phyloP scores from a whole-genome alignment of 2,888 invertebrate species.

The Lycaena phlaeas region DNA sequence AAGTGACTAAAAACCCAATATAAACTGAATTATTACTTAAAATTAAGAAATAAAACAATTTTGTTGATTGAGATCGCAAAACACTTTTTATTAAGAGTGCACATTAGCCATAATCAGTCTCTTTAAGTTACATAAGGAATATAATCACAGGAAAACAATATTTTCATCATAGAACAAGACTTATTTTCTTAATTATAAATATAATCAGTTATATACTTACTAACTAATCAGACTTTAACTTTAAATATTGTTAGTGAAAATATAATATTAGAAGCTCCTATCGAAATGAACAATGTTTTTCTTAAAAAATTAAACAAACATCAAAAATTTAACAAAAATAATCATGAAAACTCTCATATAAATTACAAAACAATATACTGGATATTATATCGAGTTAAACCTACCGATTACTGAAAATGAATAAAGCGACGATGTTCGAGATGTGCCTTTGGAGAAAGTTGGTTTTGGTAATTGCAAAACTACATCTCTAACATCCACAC shows the following conservation, averaged over 20 bases:
- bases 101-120: slow-evolving; percentile 21
- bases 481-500: slow-evolving; percentile 24
- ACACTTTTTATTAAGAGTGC: slow-evolving; percentile 19
- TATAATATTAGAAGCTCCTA: slow-evolving; percentile 19
- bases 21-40: slow-evolving; percentile 20
- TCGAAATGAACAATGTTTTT: slow-evolving; percentile 13
- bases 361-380: slow-evolving; percentile 15
- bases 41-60: slow-evolving; percentile 21
- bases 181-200: slow-evolving; percentile 20
- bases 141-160: slow-evolving; percentile 19
- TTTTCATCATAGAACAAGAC: slow-evolving; percentile 19
- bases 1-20: slow-evolving; percentile 14
- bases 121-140: slow-evolving; percentile 18
- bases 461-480: slow-evolving; percentile 24
- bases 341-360: slow-evolving; percentile 13
- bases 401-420: slow-evolving; percentile 22
- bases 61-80: slow-evolving; percentile 21
- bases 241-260: slow-evolving; percentile 21
- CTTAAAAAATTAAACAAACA: slow-evolving; percentile 8
- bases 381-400: slow-evolving; percentile 21
- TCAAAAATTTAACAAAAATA: slow-evolving; percentile 11
- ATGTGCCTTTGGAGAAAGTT: slow-evolving; percentile 23
- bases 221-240: slow-evolving; percentile 20
- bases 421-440: slow-evolving; percentile 22
- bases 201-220: slow-evolving; percentile 20